Evolutionary conservation across 2,797 vertebrate genomes (phyloP), one percentile per base, ranked within the genome.

Genomic region (Sebastes ruberrimus): DNA sequence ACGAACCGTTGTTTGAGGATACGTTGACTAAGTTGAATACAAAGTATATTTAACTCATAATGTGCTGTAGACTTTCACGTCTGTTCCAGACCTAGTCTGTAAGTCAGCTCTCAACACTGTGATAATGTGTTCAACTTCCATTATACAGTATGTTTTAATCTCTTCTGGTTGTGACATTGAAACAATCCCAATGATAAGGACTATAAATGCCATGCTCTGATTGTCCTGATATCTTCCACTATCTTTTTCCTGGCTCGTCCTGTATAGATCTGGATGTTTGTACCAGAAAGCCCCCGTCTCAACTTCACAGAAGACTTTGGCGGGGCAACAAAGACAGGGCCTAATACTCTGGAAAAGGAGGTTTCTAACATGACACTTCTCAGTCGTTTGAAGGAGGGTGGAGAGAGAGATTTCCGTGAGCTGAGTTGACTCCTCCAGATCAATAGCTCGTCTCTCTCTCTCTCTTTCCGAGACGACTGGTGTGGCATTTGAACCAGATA

Each of bases 401-500:
- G 84, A 89, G 85, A 89, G 92, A 91, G 92, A 91, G 93, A 94
- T 95, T 95, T 95, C 88, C 86, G 87, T 57, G 81, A 95, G 93
- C 93, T 90, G 93, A 96, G 91, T 95, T 86, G 89, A 93, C 94
- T 95, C 90, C 84, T 84, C 72, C 87, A 92, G 93, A 96, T 96
- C 95, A 95, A 96, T 96, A 96, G 91, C 91, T 94, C 49, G 93
- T 96, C 95, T 95, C 93, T 93, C 89, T 90, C 69, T 53, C 32
- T 38, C 88, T 90, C 70, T 61, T 91, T 82, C 90, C 8, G 86
- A 95, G 94, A 96, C 94, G 91, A 95, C 94, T 92, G 92, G 93
- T 93, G 94, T 95, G 95, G 94, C 92, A 96, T 95, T 95, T 96
- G 95, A 96, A 95, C 94, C 93, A 96, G 93, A 96, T 95, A 93